Evolutionary conservation across 2,888 invertebrate species (phyloP).

Genomic region (Actias luna): DNA sequence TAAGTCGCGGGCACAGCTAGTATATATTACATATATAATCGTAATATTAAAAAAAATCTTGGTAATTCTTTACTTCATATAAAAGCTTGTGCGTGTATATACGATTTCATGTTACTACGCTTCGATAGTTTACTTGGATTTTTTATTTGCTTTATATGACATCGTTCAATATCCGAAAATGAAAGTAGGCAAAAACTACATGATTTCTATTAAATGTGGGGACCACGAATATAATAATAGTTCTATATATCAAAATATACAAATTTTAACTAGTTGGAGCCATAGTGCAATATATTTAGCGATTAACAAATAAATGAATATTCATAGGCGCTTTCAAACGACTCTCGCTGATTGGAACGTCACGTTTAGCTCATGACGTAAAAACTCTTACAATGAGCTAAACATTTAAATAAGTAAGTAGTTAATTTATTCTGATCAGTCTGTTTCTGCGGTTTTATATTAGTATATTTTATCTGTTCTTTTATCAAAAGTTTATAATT

Average conservation of each 20-base stretch:
- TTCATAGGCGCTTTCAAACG: not conserved
- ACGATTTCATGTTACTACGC: not conserved
- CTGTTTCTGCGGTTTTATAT: not conserved
- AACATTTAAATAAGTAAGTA: not conserved
- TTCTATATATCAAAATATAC: not conserved
- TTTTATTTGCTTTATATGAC: conserved; percentile 1
- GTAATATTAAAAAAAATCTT: not conserved
- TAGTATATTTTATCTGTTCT: not conserved
- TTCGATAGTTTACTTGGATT: not conserved
- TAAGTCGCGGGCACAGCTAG: no score
- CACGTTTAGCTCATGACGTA: not conserved
- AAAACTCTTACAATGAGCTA: not conserved
- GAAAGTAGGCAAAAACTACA: not conserved
- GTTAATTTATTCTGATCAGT: not conserved
- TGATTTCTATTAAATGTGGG: not conserved
- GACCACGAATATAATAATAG: not conserved
- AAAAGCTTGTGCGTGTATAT: not conserved
- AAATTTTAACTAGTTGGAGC: not conserved
- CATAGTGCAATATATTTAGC: not conserved
- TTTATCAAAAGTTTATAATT: not conserved
- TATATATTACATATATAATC: no score
- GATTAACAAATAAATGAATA: not conserved
- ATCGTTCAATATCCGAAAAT: not conserved
- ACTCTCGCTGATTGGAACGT: not conserved
- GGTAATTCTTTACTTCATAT: not conserved